Base-by-base conservation (phyloP, 2,888 invertebrate genomes). In the Venusia cambrica region DNA sequence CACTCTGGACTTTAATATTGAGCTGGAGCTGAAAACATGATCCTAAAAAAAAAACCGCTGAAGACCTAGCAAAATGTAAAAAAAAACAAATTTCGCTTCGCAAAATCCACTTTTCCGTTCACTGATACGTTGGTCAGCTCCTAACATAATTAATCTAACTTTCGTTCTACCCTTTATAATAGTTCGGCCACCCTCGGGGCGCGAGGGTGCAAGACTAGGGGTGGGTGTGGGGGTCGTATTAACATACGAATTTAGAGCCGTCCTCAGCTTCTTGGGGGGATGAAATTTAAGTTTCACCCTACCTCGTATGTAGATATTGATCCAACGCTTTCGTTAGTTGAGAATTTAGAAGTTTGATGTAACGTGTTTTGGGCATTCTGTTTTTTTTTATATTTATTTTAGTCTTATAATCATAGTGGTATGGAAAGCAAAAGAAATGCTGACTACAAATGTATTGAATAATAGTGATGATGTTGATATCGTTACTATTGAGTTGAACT, bases 101-200 rank as follows among this genome's bases (percentile, higher is more conserved):
- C 9, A 32, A 40, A 40, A 29, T 57, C 64, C 57, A 60, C 22
- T 36, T 13, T 34, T 28, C 2, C 57, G 48, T 44, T 34, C 49
- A 39, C 26, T 51, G 61, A 62, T 78, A 67, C 80, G 29, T 64
- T 79, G 81, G 83, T 81, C 85, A 83, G 84, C 77, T 87, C 71
- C 85, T 87, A 87, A 87, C 87, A 88, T 87, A 87, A 88, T 88
- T 87, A 88, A 88, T 88, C 87, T 87, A 87, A 85, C 85, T 87
- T 87, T 85, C 84, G 80, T 78, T 83, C 85, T 85, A 84, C 85
- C 87, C 87, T 85, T 85, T 85, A 85, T 84, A 85, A 88, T 88
- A 88, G 87, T 88, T 87, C 79, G 80, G 77, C 70, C 73, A 68
- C 74, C 67, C 74, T 79, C 76, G 60, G n/a, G 59, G 57, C 57